Conservation (phyloP, 2,888 invertebrate species). For the Clostera curtula region DNA sequence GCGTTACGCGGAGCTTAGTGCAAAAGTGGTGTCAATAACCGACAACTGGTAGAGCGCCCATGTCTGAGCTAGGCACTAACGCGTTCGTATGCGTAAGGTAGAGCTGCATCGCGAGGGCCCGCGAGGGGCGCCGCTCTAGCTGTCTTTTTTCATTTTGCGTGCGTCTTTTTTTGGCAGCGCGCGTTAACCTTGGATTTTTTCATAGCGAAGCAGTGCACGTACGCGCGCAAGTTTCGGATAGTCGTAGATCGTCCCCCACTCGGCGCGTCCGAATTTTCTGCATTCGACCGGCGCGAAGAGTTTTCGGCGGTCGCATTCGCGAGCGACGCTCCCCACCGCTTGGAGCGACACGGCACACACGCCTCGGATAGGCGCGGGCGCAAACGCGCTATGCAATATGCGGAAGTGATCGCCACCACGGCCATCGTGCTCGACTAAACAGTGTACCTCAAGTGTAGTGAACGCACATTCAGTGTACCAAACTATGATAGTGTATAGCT, state of each 20-base stretch:
- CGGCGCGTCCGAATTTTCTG: conserved; percentile 72
- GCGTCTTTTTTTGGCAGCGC: conserved; percentile 75
- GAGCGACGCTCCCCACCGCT: conserved; percentile 64
- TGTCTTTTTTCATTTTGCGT: conserved; percentile 71
- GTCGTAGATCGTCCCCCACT: conserved; percentile 72
- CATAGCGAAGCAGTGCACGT: conserved; percentile 73
- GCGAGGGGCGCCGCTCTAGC: conserved; percentile 63
- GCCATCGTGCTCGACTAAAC: conserved; percentile 36
- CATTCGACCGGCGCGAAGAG: conserved; percentile 67
- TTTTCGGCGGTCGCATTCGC: conserved; percentile 74
- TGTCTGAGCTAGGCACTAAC: conserved; percentile 11
- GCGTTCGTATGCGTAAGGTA: conserved; percentile 27
- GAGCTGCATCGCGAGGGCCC: conserved; percentile 61
- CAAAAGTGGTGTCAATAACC: conserved; percentile 27
- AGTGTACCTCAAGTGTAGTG: conserved; percentile 62
- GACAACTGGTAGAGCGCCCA: conserved; percentile 17
- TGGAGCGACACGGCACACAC: conserved; percentile 52
- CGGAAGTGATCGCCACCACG: conserved; percentile 65
- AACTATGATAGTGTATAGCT: conserved; percentile 67
- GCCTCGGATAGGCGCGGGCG: conserved; percentile 34
- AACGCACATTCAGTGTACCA: conserved; percentile 57
- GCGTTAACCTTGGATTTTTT: conserved; percentile 73
- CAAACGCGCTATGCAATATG: conserved; percentile 59
- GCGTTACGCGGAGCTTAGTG: conserved; percentile 9
- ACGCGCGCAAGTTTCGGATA: conserved; percentile 70